A percentile compares a stretch with the other conserved stretches of the same genome.
Conservation (phyloP, 2,888 invertebrate species). For the Dryadula phaetusa region DNA sequence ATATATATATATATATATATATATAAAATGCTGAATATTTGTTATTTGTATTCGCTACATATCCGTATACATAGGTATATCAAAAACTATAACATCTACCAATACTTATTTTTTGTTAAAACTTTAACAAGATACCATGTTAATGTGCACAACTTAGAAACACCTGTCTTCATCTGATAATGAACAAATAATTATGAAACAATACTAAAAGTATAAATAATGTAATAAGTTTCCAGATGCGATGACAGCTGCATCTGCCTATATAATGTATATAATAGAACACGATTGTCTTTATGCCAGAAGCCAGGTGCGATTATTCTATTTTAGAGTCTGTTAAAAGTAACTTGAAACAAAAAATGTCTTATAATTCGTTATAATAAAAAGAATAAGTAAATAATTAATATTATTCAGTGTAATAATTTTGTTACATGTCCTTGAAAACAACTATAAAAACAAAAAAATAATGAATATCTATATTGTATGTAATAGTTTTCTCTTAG, state of each 20-base stretch:
- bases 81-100: neutral
- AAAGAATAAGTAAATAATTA: no score
- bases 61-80: neutral
- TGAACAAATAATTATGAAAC: conserved; percentile 10
- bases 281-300: conserved; percentile 22
- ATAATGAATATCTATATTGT: no score
- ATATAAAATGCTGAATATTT: no score
- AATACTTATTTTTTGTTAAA: neutral
- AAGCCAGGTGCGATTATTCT: conserved; percentile 32
- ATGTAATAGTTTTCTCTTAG: no score
- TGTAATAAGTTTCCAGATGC: conserved; percentile 15
- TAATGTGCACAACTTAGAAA: neutral
- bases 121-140: neutral
- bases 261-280: no score
- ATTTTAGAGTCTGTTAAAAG: conserved; percentile 9
- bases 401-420: no score
- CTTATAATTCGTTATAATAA: neutral
- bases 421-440: no score
- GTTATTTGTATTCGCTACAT: neutral
- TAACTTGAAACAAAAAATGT: conserved; percentile 23
- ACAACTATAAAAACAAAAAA: no score
- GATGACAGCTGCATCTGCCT: conserved; percentile 33
- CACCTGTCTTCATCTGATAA: conserved; percentile 1
- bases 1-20: no score
- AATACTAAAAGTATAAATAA: conserved; percentile 9